phyloP scores from a whole-genome alignment of 1,140 invertebrate genomes.

The Tetraneura akinire region DNA sequence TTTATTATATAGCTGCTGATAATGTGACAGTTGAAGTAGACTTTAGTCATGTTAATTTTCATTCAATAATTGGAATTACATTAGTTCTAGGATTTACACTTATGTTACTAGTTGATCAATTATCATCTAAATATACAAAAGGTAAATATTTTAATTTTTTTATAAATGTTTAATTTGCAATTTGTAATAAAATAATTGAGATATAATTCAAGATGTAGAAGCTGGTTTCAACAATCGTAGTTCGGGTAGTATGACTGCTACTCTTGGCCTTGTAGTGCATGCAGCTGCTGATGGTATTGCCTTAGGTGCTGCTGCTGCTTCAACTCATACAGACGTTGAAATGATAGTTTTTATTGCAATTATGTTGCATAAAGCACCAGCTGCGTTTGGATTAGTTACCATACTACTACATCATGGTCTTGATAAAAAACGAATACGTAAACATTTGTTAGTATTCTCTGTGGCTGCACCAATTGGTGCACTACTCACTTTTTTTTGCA shows the following conservation, averaged over 20 bases:
- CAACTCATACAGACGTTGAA: constrained; percentile 92
- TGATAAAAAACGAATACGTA: constrained; percentile 82
- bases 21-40: constrained; percentile 47
- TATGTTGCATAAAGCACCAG: constrained; percentile 98
- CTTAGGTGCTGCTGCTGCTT: constrained; percentile 92
- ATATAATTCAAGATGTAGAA: constrained; percentile 60
- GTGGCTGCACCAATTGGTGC: constrained; percentile 87
- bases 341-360: constrained; percentile 97
- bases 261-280: constrained; percentile 94
- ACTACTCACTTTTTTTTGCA: constrained; percentile 89
- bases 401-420: constrained; percentile 94
- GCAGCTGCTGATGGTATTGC: constrained; percentile 97
- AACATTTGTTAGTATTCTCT: constrained; percentile 93
- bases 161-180: no score
- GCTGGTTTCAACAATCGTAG: constrained; percentile 64
- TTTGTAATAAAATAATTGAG: no score
- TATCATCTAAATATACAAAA: constrained; percentile 59
- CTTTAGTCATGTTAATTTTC: constrained; percentile 61
- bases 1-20: constrained; percentile 10
- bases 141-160: constrained; percentile 52
- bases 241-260: constrained; percentile 84
- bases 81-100: constrained; percentile 91
- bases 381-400: constrained; percentile 96
- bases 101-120: constrained; percentile 95
- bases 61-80: constrained; percentile 71